Evolutionary conservation across 1,140 invertebrate species (phyloP), one percentile per base, ranked within the genome.

Genomic region (Ceratosolen fusciceps): DNA sequence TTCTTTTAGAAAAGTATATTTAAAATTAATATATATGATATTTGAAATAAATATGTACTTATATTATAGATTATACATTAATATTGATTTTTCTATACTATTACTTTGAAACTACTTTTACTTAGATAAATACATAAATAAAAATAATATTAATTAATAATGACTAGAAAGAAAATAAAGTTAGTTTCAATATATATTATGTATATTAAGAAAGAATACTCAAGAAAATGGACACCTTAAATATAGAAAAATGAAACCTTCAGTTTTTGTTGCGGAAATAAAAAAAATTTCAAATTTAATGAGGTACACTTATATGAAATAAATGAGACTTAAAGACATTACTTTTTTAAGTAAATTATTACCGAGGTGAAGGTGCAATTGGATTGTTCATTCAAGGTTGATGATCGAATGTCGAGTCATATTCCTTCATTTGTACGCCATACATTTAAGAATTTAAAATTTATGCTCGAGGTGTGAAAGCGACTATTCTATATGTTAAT

Each of bases 341-440:
- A 54, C 26, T 39, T 74, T 74, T 77, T 71, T 29, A 37, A 77
- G 67, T 72, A 58, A 74, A 56, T 79, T 73, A 73, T 67, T 49
- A 56, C 47, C 71, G 56, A 39, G 43, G 65, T 31, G 56, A 49
- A 52, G 65, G 67, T 60, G 68, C 77, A 78, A 78, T 73, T 73
- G 77, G 77, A 80, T 80, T 80, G 71, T 74, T 70, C 72, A 80
- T 80, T 80, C 78, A 80, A 80, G 78, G 78, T 39, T 80, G 73
- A 70, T 60, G 78, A 74, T 79, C 78, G 65, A 80, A 70, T 49
- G 71, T 52, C 78, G 70, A 67, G 71, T 68, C 70, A 39, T 62
- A 71, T 77, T 58, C 76, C 62, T 71, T 77, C 62, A 65, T 54
- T 52, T 54, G 60, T 29, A 47, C 24, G 74, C 39, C 29, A 43